Base-by-base conservation (phyloP, 2,888 invertebrate species). In the Peribatodes rhomboidaria region DNA sequence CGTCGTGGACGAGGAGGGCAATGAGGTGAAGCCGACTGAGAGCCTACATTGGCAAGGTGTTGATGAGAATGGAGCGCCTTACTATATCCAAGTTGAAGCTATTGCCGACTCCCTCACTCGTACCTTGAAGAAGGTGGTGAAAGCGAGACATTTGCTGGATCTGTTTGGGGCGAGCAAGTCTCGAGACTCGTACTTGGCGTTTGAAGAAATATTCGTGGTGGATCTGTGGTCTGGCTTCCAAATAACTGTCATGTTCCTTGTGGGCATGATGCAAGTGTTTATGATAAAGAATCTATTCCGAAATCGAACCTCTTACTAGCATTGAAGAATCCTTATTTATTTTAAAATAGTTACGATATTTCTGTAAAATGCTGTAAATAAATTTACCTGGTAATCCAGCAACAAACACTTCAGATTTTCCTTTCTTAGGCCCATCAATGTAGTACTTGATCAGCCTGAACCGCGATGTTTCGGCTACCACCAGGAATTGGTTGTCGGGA, bases 211-310 rank as follows among this genome's bases (percentile, higher is more conserved):
- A 76, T 96, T 96, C 68, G 95, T 96, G 69, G 97, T 98, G 0
- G 97, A 97, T 78, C 89, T 95, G 55, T 97, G 97, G 95, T 97
- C 97, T 0, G 83, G 95, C 49, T 84, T 97, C 27, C 97, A 97
- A 80, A 95, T 98, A 41, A 79, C 90, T 31, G 93, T 97, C 20
- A 97, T 98, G 96, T 73, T 96, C 20, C 73, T 91, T 7, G 97
- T 98, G 0, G 97, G 97, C 0, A 78, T 95, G 56, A 80, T 97
- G n/a, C 96, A 97, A 90, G 97, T 98, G 16, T 93, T 96, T 61
- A 95, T 97, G 95, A 95, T 98, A 52, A 95, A 96, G 73, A 96
- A 87, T 61, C 75, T 93, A 62, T 93, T 93, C 56, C 83, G 76
- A 54, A 71, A 39, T n/a, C 59, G 55, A n/a, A 10, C 13, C 0